A percentile compares a stretch with the other conserved stretches of the same genome.
These are phyloP conservation scores for Pollenia labialis DNA, from an alignment of 2,888 invertebrate genomes.

Conservation along the genomic window DNA sequence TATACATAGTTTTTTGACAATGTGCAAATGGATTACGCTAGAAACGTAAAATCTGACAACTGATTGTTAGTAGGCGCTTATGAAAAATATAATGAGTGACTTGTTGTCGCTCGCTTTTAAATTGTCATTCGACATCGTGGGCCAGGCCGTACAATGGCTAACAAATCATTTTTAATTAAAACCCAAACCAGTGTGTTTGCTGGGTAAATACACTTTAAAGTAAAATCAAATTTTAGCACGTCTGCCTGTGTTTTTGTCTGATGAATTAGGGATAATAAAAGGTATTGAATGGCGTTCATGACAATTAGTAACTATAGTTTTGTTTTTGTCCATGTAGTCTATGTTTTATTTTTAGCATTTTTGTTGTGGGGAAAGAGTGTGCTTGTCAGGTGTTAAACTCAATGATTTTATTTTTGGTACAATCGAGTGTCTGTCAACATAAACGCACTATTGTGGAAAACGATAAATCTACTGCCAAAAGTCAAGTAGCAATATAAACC, in stretches of 20 bases:
- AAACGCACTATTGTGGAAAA: background rate
- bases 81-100: too few species aligned
- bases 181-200: too few species aligned
- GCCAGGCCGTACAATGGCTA: too few species aligned
- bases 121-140: too few species aligned
- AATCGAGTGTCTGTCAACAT: background rate
- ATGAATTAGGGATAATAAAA: background rate
- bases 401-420: constrained; percentile 6
- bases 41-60: too few species aligned
- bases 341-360: background rate
- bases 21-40: too few species aligned
- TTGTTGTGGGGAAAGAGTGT: background rate
- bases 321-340: background rate
- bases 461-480: background rate
- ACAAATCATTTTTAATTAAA: too few species aligned
- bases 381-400: constrained; percentile 35
- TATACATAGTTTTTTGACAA: too few species aligned
- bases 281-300: background rate
- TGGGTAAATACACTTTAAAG: too few species aligned
- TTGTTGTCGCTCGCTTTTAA: too few species aligned
- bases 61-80: too few species aligned
- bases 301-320: background rate
- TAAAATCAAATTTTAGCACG: background rate
- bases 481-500: background rate
- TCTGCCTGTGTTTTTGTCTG: background rate